Percentiles rank a stretch among this genome's conserved stretches.
Evolutionary conservation across 2,888 invertebrate genomes (phyloP).

Genomic region (Vanessa cardui): DNA sequence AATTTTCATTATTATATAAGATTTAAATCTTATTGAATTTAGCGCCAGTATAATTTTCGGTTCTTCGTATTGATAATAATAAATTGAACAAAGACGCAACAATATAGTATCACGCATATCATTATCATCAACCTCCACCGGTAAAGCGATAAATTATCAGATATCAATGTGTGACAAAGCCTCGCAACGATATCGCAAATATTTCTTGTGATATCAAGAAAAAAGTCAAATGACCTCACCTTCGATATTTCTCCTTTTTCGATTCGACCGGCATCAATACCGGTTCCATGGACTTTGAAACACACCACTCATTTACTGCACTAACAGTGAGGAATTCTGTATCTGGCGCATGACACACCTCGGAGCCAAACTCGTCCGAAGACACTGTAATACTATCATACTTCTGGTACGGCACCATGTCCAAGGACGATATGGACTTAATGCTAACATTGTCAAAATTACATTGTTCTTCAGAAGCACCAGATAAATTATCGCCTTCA

Average conservation of each 20-base stretch:
- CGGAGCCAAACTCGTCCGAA: conserved; percentile 79
- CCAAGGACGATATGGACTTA: conserved; percentile 77
- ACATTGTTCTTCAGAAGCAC: conserved; percentile 67
- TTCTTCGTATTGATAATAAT: conserved; percentile 35
- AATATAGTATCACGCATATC: conserved; percentile 41
- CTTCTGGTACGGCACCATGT: conserved; percentile 78
- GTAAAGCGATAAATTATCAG: conserved; percentile 61
- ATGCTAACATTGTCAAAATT: conserved; percentile 80
- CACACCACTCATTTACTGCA: conserved; percentile 81
- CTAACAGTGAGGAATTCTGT: conserved; percentile 77
- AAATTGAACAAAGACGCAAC: conserved; percentile 58
- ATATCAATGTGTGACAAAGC: conserved; percentile 67
- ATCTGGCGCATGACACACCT: conserved; percentile 76
- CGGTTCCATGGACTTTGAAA: conserved; percentile 71
- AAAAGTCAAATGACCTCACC: conserved; percentile 70
- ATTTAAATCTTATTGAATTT: neutral
- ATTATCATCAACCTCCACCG: conserved; percentile 55
- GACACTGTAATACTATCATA: conserved; percentile 80
- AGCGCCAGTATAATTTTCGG: neutral
- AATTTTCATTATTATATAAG: neutral
- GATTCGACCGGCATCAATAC: conserved; percentile 73
- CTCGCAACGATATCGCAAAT: conserved; percentile 65
- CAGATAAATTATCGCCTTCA: conserved; percentile 65
- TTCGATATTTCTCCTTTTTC: conserved; percentile 80
- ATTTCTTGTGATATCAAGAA: conserved; percentile 52